Conservation (phyloP, 2,797 vertebrate species). For the Myotis myotis region DNA sequence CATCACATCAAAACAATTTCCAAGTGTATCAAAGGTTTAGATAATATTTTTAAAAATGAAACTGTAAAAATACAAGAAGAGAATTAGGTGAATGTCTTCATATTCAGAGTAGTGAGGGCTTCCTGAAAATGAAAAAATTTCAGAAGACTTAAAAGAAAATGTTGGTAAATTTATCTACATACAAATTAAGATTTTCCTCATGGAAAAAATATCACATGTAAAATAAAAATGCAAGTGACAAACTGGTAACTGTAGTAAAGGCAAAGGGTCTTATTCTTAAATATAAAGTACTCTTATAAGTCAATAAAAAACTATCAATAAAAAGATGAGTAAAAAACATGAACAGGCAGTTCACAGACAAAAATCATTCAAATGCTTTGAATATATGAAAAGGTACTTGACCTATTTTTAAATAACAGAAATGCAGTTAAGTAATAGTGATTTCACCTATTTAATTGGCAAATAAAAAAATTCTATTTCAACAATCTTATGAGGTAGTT, state of each 20-base stretch:
- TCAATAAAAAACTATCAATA: neutral
- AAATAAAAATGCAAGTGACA: neutral
- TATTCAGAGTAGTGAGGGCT: neutral
- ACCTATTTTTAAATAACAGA: neutral
- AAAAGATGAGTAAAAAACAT: neutral
- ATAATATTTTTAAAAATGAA: neutral
- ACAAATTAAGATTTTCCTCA: neutral
- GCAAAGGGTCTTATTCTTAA: neutral
- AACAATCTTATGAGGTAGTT: neutral
- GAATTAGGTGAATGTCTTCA: neutral
- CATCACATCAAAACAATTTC: neutral
- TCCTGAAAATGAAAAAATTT: neutral
- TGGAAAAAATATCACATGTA: neutral
- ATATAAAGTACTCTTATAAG: neutral
- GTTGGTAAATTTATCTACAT: neutral
- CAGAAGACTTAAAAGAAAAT: neutral
- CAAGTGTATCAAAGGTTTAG: neutral
- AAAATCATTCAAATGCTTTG: slow-evolving; percentile 1
- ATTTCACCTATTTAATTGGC: neutral
- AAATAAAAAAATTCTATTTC: neutral
- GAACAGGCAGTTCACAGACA: neutral
- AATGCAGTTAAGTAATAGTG: neutral
- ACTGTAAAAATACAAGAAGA: slow-evolving; percentile 1
- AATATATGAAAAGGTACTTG: neutral
- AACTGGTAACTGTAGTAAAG: neutral